Base-by-base conservation (phyloP, 2,113 vertebrate genomes). In the Sakesphorus luctuosus region DNA sequence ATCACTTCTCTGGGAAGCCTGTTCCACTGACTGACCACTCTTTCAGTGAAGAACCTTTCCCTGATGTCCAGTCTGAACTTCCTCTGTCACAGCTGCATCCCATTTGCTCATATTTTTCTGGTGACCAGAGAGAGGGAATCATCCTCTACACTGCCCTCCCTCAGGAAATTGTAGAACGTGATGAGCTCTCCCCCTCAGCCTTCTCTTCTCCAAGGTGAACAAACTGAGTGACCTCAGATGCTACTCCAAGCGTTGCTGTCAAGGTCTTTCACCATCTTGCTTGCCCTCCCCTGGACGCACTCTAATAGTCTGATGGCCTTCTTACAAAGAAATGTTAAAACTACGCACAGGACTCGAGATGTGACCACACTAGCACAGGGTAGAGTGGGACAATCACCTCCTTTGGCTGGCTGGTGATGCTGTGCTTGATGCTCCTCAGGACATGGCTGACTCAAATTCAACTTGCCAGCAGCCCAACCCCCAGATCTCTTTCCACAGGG, bases 281-380 rank as follows among this genome's bases (percentile, higher is more conserved):
- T 71, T 79, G 65, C 24, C 28, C 29, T 40, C 10, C 40, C 63
- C 69, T 63, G n/a, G 40, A 47, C 56, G 20, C 23, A 40, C 47
- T 63, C 28, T 47, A 3, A 50, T 47, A 13, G 38, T 40, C n/a
- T 47, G 29, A 25, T n/a, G 47, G 24, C 47, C 18, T 23, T 61
- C 47, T 53, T 24, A 38, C 11, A 62, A 78, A 78, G 38, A 53
- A 71, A 6, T 28, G 52, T 28, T 23, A 38, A 46, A 71, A 28
- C 12, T 78, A 19, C 23, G 19, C 47, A 19, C 1, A 5, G 24
- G 33, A 40, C 18, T 69, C 1, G 0, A 44, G 17, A 15, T 24
- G 47, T 23, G 28, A 47, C 33, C 36, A 38, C 33, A 61, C 21
- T 26, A 87, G 63, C 38, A 19, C 12, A 53, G 73, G 68, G 9